Evolutionary conservation across 2,888 invertebrate genomes (phyloP).

Genomic region (Bellardia bayeri): DNA sequence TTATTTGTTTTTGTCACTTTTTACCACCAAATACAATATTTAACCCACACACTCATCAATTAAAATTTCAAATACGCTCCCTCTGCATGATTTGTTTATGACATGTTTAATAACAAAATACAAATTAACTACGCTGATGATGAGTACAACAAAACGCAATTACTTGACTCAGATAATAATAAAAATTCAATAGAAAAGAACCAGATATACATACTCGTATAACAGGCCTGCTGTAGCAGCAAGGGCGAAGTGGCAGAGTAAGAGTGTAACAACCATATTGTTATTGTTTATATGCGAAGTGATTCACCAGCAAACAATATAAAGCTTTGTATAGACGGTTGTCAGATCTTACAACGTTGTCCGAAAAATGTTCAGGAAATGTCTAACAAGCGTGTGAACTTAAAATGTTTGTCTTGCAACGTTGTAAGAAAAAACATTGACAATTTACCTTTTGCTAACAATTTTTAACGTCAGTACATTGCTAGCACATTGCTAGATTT

Average conservation of each 20-base stretch:
- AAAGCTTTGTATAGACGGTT: too few relatives aligned
- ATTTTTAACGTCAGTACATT: too few relatives aligned
- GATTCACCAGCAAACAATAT: conserved; percentile 9
- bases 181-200: background rate
- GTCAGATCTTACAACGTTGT: too few relatives aligned
- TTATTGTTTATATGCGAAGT: conserved; percentile 4
- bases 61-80: conserved; percentile 18
- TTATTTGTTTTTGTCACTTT: background rate
- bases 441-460: too few relatives aligned
- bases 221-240: background rate
- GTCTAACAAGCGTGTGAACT: too few relatives aligned
- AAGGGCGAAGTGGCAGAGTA: background rate
- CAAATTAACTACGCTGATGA: background rate
- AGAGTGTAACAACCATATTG: background rate
- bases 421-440: too few relatives aligned
- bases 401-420: too few relatives aligned
- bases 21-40: conserved; percentile 3
- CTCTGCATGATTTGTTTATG: conserved; percentile 13
- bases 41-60: conserved; percentile 6
- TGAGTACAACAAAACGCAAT: conserved; percentile 30
- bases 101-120: conserved; percentile 42
- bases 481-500: too few relatives aligned
- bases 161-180: background rate
- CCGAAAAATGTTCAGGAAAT: too few relatives aligned
- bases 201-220: background rate